Evolutionary conservation across 2,113 vertebrate genomes (phyloP), one percentile per base, ranked within the genome.

Genomic region (Gambusia affinis): DNA sequence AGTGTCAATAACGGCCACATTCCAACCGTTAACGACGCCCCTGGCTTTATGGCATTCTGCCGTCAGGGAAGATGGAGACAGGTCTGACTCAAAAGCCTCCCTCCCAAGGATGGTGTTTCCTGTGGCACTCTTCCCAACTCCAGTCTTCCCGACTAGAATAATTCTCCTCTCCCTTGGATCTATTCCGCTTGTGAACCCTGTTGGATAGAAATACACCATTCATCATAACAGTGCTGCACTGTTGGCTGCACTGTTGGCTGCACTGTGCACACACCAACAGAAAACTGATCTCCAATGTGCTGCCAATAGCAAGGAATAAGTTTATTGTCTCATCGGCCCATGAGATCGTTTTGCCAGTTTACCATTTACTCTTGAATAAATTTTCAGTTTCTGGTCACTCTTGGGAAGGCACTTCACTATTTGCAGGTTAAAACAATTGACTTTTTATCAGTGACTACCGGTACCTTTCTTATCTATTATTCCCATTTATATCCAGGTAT

Each of bases 101-200:
- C 78, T 85, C 8, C 87, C 88, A 57, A 91, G 72, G 72, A 91
- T 87, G 69, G 90, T 91, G 69, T 93, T 89, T 71, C 78, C 91
- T 1, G 90, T 33, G 0, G 91, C 81, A 4, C 92, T 94, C 84
- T 90, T 93, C 68, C 90, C 79, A 51, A 80, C 84, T 37, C 90
- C 88, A 0, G 84, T 92, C 80, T 90, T 92, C 39, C 89, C 87
- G 0, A 92, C 74, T 12, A 92, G 70, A 54, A 92, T 79, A 65
- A 93, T 81, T 72, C 89, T 85, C 37, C 73, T 68, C 60, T 90
- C 78, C 8, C 69, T 5, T 31, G 39, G n/a, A 24, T 64, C 29
- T 30, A 17, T 28, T 60, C 24, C 64, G 4, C 12, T 39, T 15
- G 0, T 4, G 27, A 54, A 84, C 72, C 85, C 88, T 86, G 77